These are phyloP conservation scores for Ciconia boyciana DNA, from an alignment of 2,113 vertebrate genomes.

Conservation along the genomic window DNA sequence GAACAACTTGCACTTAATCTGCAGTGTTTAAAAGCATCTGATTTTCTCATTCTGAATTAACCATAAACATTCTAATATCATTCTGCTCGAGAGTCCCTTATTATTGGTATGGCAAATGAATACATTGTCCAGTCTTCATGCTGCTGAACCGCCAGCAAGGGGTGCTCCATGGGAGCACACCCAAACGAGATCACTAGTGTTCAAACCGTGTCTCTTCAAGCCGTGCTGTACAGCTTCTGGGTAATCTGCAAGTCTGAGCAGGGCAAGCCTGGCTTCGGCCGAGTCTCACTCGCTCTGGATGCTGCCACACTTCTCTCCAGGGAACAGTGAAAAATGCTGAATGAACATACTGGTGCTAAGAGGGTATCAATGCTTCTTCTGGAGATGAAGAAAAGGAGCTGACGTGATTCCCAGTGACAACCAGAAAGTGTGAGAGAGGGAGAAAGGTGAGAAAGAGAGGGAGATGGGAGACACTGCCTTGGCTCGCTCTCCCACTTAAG, in stretches of 20 bases:
- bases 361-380: constrained; percentile 9
- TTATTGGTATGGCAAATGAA: neutral
- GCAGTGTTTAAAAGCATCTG: neutral
- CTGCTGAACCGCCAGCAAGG: neutral
- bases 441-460: constrained; percentile 45
- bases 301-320: neutral
- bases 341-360: neutral
- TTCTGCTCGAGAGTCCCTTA: neutral
- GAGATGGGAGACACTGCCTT: neutral
- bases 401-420: constrained; percentile 18
- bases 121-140: neutral
- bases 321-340: neutral
- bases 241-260: constrained; percentile 5
- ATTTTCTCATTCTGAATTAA: constrained; percentile 20
- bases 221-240: neutral
- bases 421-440: constrained; percentile 30
- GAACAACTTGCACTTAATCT: constrained; percentile 46
- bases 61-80: neutral
- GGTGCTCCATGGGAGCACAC: neutral
- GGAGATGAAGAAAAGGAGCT: constrained; percentile 31
- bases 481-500: constrained; percentile 15
- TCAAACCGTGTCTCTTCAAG: neutral
- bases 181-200: neutral
- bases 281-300: neutral
- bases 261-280: neutral